Evolutionary conservation across 2,113 vertebrate species (phyloP), one percentile per base, ranked within the genome.

Genomic region (Rhinoderma darwinii): DNA sequence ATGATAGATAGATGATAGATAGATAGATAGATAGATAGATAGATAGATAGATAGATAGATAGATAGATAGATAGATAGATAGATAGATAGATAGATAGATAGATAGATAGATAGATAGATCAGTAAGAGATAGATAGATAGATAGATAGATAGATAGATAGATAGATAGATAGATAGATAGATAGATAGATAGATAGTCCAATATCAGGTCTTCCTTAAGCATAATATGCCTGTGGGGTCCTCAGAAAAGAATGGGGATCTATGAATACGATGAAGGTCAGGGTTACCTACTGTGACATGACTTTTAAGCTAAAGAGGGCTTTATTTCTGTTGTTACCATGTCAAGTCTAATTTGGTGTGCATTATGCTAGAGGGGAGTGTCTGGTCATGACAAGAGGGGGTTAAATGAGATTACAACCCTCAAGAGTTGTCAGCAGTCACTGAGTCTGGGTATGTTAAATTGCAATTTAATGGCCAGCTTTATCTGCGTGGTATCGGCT

Each of bases 341-440:
- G 95, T 96, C 96, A 93, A 90, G 92, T 94, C 94, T 95, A 91
- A 96, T 96, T 96, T 95, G 94, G 93, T 51, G 89, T 81, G 89
- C 90, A 92, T 95, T 94, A 93, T 94, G 91, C 92, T 87, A 70
- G 90, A 90, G 91, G 94, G 92, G 91, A 91, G 91, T 92, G 93
- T 92, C 91, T 88, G 91, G 91, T 93, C 92, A 84, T 94, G 95
- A 95, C 94, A 94, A 94, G 94, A 94, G 93, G 92, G 93, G 94
- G 94, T 94, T 95, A 95, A 96, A 96, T 92, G 93, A 95, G 96
- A 96, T 97, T 96, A 96, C 94, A 93, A 92, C 95, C 93, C 93
- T 95, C 92, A 93, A 92, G 92, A 93, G 89, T 90, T 94, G 95
- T 94, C 94, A 94, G 93, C 95, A 93, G 93, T 91, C 89, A 85